Percentiles rank a stretch among this genome's conserved stretches.
Evolutionary conservation across 2,113 vertebrate species (phyloP).

Genomic region (Nymphicus hollandicus): DNA sequence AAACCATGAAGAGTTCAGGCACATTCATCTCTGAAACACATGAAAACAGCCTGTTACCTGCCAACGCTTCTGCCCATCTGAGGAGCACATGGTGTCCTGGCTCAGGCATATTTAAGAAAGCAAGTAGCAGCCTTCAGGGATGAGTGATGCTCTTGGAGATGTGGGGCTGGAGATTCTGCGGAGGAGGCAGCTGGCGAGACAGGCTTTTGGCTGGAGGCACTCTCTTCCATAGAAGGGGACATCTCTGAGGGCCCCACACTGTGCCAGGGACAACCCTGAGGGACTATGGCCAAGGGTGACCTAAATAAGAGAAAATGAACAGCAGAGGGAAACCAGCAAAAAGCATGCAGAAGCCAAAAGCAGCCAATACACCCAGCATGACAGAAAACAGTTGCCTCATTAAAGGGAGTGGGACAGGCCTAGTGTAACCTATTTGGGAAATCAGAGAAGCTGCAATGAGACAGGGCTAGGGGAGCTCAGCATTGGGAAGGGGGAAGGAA

Average conservation of each 20-base stretch:
- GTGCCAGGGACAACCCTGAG: background rate
- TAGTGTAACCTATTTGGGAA: background rate
- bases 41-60: background rate
- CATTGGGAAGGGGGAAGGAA: background rate
- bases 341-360: background rate
- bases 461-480: background rate
- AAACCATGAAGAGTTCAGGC: background rate
- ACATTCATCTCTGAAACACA: background rate
- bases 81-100: background rate
- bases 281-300: background rate
- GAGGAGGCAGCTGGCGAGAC: background rate
- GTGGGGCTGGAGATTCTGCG: background rate
- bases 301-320: background rate
- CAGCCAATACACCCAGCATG: background rate
- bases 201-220: background rate
- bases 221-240: background rate
- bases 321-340: background rate
- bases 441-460: background rate
- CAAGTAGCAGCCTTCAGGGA: background rate
- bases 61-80: background rate
- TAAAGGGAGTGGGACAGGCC: background rate
- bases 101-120: background rate
- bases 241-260: background rate
- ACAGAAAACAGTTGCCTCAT: background rate
- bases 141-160: background rate